Evolutionary conservation across 2,888 invertebrate genomes (phyloP), one percentile per base, ranked within the genome.

Genomic region (Lottia scabra): DNA sequence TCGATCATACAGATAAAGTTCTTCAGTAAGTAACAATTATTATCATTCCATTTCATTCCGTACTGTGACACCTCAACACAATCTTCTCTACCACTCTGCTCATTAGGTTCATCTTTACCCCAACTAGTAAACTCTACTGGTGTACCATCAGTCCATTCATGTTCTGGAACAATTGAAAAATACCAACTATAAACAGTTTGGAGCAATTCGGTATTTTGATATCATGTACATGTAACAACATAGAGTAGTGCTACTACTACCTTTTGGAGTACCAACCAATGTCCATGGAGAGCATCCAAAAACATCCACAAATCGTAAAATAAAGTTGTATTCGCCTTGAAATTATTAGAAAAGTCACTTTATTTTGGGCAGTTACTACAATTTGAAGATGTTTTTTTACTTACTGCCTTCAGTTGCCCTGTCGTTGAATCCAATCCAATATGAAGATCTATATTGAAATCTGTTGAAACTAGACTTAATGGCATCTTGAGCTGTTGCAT

Each of bases 101-200:
- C 83, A 74, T 84, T 84, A 0, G 85, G 85, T 68, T 85, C 82
- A 2, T 77, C 77, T 10, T 43, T 16, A 8, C 38, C 62, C 87
- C 87, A 87, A 48, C 75, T 78, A 4, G 73, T 70, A 73, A 79
- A 87, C 56, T 81, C 78, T n/a, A 79, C 66, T 6, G 85, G 79
- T 2, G 83, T 77, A 12, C 85, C 84, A 71, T 87, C 87, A 4
- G 76, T 73, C 87, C 87, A 87, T 27, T 69, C 70, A 73, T 77
- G 84, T 48, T 78, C 85, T 85, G 67, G 2, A 63, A 16, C 38
- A 10, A 38, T 8, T 38, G 10, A 6, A 38, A 5, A 30, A 30
- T 2, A 5, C 30, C 5, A 30, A 30, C 30, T 30, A 30, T 5
- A 4, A 30, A 5, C 5, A 30, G 30, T 4, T 5, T 5, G 5